Evolutionary conservation across 2,797 vertebrate species (phyloP), one percentile per base, ranked within the genome.

Genomic region (Pangasius mekongensis): DNA sequence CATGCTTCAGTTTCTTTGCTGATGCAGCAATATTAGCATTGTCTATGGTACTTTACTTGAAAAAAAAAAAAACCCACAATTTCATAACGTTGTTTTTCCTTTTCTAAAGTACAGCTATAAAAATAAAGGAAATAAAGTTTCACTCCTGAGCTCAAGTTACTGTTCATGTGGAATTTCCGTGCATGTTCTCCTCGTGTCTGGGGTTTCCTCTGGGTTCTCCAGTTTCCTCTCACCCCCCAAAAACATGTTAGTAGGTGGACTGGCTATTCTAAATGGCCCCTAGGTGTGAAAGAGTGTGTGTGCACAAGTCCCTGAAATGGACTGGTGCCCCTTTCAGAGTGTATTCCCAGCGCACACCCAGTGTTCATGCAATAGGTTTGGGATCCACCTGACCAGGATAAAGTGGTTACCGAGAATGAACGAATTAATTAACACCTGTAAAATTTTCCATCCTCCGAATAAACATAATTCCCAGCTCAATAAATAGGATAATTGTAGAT

Each of bases 201-300:
- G 20, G 20, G 47, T 52, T 84, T 84, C 64, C 82, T 84, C 62
- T 22, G 82, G 43, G 36, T 66, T 83, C 20, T 67, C 39, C 81
- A 83, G 9, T 83, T 83, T 67, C 82, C 82, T 6, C n/a, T 52
- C 43, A 49, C 43, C 43, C 5, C 43, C n/a, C 43, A 49, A 67
- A 66, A 83, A 33, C 82, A 83, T 66, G 58, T 10, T 47, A 62
- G 77, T 36, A 60, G 9, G 39, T 30, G 18, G 27, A 66, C 4
- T n/a, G 16, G 43, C n/a, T 30, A 67, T 22, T 66, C 30, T 11
- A 52, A 52, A 52, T 83, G 20, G 27, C 33, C 74, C 43, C 47
- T 77, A 81, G 33, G 13, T 62, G 36, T 43, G 56, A 60, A 27
- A 7, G 3, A 43, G 22, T 62, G 22, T 43, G 36, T 54, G 22